phyloP scores from a whole-genome alignment of 2,113 vertebrate species.

The Hemiprocne comata region DNA sequence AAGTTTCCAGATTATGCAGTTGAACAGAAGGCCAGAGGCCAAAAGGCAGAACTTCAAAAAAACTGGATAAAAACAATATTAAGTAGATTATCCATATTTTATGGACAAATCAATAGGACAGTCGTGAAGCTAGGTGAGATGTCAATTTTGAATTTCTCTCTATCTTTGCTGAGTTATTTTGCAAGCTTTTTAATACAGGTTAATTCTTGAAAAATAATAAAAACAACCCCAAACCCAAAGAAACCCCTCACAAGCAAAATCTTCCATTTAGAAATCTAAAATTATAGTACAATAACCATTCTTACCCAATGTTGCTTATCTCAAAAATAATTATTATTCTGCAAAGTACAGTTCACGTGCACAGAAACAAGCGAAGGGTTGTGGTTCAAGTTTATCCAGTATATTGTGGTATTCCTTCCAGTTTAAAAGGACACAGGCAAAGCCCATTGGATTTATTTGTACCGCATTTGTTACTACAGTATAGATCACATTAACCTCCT shows the following conservation, averaged over 20 bases:
- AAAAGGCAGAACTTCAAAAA: neutral
- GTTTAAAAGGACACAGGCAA: neutral
- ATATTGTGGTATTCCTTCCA: neutral
- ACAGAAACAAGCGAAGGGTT: neutral
- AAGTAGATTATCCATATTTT: neutral
- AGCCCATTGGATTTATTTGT: neutral
- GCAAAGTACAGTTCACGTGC: neutral
- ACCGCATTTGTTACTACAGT: neutral
- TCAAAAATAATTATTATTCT: neutral
- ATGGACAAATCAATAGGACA: neutral
- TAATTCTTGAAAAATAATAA: neutral
- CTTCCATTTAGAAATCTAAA: neutral
- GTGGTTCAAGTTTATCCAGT: neutral
- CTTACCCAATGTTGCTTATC: neutral
- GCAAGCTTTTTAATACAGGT: neutral
- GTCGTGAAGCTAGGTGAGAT: neutral
- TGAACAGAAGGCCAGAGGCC: neutral
- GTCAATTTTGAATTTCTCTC: neutral
- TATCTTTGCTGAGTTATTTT: neutral
- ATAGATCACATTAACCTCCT: neutral
- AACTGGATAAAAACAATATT: neutral
- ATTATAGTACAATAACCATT: neutral
- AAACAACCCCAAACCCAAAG: neutral
- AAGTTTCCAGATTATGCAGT: neutral
- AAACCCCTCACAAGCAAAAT: fast-evolving